Evolutionary conservation across 2,888 invertebrate genomes (phyloP).

Genomic region (Phragmatobia fuliginosa): DNA sequence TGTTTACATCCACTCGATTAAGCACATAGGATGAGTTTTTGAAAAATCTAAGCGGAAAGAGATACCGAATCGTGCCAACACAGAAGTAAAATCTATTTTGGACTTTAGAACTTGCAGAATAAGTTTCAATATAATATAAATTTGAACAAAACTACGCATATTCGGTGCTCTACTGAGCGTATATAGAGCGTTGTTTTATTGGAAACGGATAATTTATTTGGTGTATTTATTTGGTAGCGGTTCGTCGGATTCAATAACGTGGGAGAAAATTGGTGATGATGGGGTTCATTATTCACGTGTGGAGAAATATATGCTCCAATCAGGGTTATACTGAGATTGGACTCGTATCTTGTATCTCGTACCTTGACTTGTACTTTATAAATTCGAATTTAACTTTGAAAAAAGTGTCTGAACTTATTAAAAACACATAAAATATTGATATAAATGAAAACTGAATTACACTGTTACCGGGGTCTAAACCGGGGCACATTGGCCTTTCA

Average conservation of each 20-base stretch:
- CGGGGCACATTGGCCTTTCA: no score
- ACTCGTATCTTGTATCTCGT: background rate
- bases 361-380: background rate
- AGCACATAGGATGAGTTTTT: conserved; percentile 74
- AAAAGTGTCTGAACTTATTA: background rate
- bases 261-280: conserved; percentile 60
- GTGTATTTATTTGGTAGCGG: conserved; percentile 81
- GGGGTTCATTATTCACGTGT: conserved; percentile 33
- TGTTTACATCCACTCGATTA: conserved; percentile 85
- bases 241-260: conserved; percentile 76
- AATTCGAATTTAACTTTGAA: no score
- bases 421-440: background rate
- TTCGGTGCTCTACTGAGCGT: conserved; percentile 64
- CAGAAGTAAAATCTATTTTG: conserved; percentile 38
- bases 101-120: conserved; percentile 41
- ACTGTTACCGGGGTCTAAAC: no score
- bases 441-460: no score
- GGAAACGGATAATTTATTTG: conserved; percentile 84
- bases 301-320: conserved; percentile 18
- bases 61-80: conserved; percentile 67
- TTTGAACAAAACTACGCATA: conserved; percentile 36
- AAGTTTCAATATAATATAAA: conserved; percentile 52
- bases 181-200: conserved; percentile 81
- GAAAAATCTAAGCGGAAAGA: conserved; percentile 74
- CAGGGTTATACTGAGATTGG: background rate